A percentile compares a stretch with the other conserved stretches of the same genome.
Conservation (phyloP, 2,113 vertebrate genomes). For the Pionites leucogaster region DNA sequence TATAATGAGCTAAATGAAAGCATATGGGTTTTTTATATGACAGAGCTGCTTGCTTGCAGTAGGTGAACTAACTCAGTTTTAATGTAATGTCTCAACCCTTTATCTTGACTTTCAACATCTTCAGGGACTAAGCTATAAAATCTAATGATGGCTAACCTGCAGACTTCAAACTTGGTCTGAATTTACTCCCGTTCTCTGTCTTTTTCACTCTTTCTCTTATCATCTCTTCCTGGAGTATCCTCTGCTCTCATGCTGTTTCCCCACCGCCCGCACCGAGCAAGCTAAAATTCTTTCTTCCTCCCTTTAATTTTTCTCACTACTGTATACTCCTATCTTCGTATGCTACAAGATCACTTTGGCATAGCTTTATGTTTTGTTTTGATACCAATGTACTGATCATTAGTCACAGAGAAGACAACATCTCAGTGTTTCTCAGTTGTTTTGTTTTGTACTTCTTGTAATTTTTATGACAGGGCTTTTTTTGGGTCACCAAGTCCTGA, state of each 20-base stretch:
- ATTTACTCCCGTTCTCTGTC: not conserved
- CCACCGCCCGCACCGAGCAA: not conserved
- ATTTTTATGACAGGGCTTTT: not conserved
- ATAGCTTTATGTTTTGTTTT: not conserved
- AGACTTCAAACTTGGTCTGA: not conserved
- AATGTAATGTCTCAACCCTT: not conserved
- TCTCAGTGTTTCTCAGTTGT: not conserved
- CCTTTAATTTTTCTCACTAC: not conserved
- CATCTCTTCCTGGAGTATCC: not conserved
- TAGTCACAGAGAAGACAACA: not conserved
- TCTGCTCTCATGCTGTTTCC: not conserved
- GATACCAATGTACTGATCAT: not conserved
- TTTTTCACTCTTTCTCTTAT: not conserved
- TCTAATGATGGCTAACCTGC: not conserved
- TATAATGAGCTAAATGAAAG: slow-evolving; percentile 20
- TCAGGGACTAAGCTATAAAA: not conserved
- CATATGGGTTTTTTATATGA: not conserved
- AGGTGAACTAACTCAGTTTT: not conserved
- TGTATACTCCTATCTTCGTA: not conserved
- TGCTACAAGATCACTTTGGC: not conserved
- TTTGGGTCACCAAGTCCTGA: not conserved
- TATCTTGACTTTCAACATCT: not conserved
- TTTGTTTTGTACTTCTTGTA: not conserved
- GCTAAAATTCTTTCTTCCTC: not conserved
- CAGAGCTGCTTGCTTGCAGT: not conserved